Evolutionary conservation across 2,888 invertebrate species (phyloP).

Genomic region (Meta bourneti): DNA sequence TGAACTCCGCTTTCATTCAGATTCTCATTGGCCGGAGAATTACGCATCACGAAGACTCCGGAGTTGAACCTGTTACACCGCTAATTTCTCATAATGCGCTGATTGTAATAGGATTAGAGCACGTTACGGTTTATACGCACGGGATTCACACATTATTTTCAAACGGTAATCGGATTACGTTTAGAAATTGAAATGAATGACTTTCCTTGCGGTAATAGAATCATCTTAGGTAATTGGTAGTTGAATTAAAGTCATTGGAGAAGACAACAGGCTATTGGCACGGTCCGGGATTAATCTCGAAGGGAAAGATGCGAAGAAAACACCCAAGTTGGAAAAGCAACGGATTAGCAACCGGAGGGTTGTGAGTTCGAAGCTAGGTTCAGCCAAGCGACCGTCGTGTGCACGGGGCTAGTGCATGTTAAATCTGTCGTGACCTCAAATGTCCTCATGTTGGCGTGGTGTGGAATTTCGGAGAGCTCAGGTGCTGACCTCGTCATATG

Average conservation of each 20-base stretch:
- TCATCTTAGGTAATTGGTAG: background rate
- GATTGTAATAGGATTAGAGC: constrained; percentile 8
- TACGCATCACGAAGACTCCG: background rate
- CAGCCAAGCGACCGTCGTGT: no score
- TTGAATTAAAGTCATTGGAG: background rate
- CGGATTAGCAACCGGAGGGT: no score
- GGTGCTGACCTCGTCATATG: no score
- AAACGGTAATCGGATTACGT: constrained; percentile 7
- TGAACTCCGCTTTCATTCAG: background rate
- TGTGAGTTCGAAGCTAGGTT: no score
- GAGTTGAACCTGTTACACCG: constrained; percentile 5
- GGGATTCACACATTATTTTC: constrained; percentile 1
- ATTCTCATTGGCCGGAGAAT: no score
- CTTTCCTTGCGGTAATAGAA: constrained; percentile 21
- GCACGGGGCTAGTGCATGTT: no score
- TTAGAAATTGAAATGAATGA: background rate
- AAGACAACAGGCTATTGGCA: background rate
- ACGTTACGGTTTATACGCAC: constrained; percentile 14
- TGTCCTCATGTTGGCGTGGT: no score
- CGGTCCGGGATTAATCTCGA: no score
- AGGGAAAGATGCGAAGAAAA: background rate
- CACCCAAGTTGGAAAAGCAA: background rate
- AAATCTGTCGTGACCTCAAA: no score
- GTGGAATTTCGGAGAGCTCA: no score
- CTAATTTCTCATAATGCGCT: constrained; percentile 9